Evolutionary conservation across 2,888 invertebrate genomes (phyloP), one percentile per base, ranked within the genome.

Genomic region (Sturmia bella): DNA sequence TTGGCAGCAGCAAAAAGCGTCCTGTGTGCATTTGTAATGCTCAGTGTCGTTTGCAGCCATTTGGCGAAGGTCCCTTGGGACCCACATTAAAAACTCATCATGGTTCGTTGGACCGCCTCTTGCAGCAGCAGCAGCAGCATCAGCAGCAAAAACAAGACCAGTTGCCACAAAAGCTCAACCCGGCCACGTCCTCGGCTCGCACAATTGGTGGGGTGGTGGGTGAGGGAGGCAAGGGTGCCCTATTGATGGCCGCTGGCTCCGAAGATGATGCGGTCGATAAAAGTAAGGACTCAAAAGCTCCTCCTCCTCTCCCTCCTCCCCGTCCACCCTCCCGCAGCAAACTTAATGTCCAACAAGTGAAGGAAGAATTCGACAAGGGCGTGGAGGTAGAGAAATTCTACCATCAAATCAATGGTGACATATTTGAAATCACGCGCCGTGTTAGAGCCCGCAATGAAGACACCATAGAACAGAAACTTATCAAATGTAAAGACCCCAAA

Each of bases 361-460:
- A 89, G 50, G 88, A 89, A 63, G 88, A 90, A 39, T 90, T 90
- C 57, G 90, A 91, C 68, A 89, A 90, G 4, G 91, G 91, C 15
- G 91, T 91, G 1, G 90, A 90, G 75, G 90, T 90, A n/a, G 91
- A 91, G 70, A 91, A 91, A 79, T 91, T 90, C 82, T 91, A 91
- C 83, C 91, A 91, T 80, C 91, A 91, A 84, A 91, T 91, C 69
- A 91, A 91, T 54, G 91, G 91, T 2, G 91, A 91, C 54, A 90
- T 91, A 48, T 91, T 91, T 76, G 91, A 91, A 84, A 91, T 91
- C 48, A 91, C 90, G 7, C 85, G 91, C 0, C 84, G 90, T 0
- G 90, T 91, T 19, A 85, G 90, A 12, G 90, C 90, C 0, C 87
- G 89, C 12, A 89, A 90, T 61, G 90, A 90, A 77, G 90, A 91